phyloP scores from a whole-genome alignment of 1,140 invertebrate species.

The Lerema accius region DNA sequence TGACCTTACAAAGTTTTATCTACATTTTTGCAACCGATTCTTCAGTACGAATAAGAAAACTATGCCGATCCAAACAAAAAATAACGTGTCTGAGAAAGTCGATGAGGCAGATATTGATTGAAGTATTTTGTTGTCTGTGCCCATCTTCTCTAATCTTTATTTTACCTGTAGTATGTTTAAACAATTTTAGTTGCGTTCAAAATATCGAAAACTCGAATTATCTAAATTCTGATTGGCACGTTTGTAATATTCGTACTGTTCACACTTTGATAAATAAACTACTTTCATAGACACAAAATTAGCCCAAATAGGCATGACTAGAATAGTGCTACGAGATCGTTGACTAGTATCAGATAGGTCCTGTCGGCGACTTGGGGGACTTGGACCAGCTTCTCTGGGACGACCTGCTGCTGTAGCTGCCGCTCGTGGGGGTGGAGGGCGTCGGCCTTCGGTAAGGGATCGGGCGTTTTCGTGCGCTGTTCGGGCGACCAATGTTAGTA shows the following conservation, averaged over 20 bases:
- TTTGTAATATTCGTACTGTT: background rate
- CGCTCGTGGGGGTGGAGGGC: conserved; percentile 88
- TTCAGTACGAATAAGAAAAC: background rate
- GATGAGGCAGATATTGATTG: no score
- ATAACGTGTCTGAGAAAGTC: no score
- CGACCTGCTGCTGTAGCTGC: conserved; percentile 85
- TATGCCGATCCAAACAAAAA: background rate
- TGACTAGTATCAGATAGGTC: conserved; percentile 35
- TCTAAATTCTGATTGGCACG: no score
- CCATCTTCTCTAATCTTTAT: background rate
- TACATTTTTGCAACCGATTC: background rate
- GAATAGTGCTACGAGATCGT: conserved; percentile 17
- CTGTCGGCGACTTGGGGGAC: conserved; percentile 54
- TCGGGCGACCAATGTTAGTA: conserved; percentile 53
- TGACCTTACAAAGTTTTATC: background rate
- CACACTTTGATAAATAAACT: conserved; percentile 5
- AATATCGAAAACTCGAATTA: no score
- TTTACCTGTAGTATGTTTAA: background rate
- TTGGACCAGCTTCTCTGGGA: conserved; percentile 68
- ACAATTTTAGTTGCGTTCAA: background rate
- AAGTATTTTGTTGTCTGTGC: no score
- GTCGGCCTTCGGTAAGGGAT: conserved; percentile 94
- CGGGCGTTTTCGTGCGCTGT: conserved; percentile 94
- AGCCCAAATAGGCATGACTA: conserved; percentile 11
- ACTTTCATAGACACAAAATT: conserved; percentile 19